Evolutionary conservation across 2,113 vertebrate species (phyloP).

Genomic region (Ictalurus furcatus): DNA sequence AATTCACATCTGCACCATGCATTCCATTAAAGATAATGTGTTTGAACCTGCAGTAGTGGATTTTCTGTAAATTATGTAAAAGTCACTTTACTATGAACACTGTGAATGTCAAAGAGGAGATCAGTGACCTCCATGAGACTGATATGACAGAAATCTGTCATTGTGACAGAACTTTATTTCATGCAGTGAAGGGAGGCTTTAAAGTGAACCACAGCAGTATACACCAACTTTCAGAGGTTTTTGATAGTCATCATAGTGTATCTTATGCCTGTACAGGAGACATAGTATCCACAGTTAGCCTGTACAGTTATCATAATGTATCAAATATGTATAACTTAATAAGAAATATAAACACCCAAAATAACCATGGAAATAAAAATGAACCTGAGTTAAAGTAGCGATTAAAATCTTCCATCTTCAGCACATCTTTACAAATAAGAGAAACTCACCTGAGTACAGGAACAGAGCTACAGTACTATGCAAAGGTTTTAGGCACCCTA

Average conservation of each 20-base stretch:
- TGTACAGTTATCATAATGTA: neutral
- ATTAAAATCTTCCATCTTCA: neutral
- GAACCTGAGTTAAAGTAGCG: neutral
- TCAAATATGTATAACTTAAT: neutral
- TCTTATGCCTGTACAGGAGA: neutral
- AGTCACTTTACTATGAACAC: constrained; percentile 7
- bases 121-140: neutral
- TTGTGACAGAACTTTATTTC: neutral
- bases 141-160: neutral
- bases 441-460: constrained; percentile 19
- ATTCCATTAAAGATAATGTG: neutral
- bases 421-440: neutral
- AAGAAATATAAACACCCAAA: neutral
- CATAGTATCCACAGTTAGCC: too few species aligned
- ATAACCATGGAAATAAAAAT: neutral
- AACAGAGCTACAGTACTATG: neutral
- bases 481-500: too few species aligned
- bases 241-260: neutral
- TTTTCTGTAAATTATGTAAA: constrained; percentile 16
- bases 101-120: constrained; percentile 2
- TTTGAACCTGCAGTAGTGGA: neutral
- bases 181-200: neutral
- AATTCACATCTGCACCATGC: neutral
- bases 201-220: neutral
- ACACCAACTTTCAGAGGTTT: neutral